Evolutionary conservation across 2,797 vertebrate species (phyloP).

Genomic region (Syndactyla subalaris): DNA sequence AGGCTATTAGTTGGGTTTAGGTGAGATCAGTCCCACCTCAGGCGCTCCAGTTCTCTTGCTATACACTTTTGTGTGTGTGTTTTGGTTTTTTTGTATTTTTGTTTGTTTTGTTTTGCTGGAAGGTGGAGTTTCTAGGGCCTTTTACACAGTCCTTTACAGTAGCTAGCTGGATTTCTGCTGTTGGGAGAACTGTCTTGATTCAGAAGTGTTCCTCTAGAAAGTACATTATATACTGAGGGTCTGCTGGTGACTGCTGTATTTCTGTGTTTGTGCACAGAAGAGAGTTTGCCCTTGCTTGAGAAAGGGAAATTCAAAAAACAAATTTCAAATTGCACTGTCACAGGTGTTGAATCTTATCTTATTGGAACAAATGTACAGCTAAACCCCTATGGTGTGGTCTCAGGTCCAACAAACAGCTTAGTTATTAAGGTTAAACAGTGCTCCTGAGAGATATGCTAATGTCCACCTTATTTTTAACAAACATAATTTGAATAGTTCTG

Average conservation of each 20-base stretch:
- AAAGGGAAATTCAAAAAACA: constrained; percentile 56
- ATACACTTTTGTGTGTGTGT: not conserved
- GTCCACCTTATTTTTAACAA: constrained; percentile 12
- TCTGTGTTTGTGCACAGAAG: constrained; percentile 44
- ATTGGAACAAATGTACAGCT: constrained; percentile 48
- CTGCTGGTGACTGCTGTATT: constrained; percentile 35
- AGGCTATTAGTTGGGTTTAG: not conserved
- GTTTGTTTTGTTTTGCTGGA: not conserved
- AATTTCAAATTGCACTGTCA: constrained; percentile 16
- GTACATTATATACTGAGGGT: not conserved
- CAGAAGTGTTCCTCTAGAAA: not conserved
- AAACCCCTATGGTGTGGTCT: constrained; percentile 27
- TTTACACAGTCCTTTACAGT: not conserved
- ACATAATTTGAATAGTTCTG: not conserved
- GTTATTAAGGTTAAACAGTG: constrained; percentile 45
- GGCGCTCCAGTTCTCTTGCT: not conserved
- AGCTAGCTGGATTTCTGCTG: not conserved
- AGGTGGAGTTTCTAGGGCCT: not conserved
- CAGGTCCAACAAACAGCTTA: constrained; percentile 29
- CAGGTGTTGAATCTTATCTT: constrained; percentile 65
- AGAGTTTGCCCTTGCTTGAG: constrained; percentile 56
- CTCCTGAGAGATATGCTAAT: constrained; percentile 14
- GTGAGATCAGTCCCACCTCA: not conserved
- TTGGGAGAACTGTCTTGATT: constrained; percentile 11
- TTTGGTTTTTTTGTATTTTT: not conserved